A percentile compares a stretch with the other conserved stretches of the same genome.
Evolutionary conservation across 1,140 invertebrate species (phyloP).

Genomic region (Drosophila seguyi): DNA sequence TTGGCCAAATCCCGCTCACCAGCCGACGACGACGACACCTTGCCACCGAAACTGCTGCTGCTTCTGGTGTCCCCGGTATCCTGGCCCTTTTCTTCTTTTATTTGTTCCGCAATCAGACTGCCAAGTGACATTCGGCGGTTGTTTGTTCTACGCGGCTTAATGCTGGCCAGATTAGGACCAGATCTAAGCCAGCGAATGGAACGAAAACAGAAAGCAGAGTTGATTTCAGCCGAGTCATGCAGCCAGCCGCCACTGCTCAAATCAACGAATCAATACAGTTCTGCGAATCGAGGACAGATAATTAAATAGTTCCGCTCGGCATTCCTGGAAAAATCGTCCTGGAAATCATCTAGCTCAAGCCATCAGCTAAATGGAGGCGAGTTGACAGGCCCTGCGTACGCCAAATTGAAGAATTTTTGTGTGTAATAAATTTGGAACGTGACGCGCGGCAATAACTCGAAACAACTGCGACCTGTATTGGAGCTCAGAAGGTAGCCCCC

Average conservation of each 20-base stretch:
- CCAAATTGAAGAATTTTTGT: conserved; percentile 73
- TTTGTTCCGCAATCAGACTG: conserved; percentile 68
- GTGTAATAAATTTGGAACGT: conserved; percentile 80
- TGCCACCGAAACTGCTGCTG: conserved; percentile 7
- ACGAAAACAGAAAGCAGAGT: conserved; percentile 33
- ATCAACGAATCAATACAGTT: conserved; percentile 31
- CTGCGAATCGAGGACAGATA: conserved; percentile 24
- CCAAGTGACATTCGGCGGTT: conserved; percentile 48
- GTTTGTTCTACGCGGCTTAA: conserved; percentile 42
- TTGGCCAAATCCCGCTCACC: conserved; percentile 35
- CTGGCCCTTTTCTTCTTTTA: conserved; percentile 43
- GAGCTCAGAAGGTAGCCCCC: conserved; percentile 41
- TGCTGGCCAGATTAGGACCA: conserved; percentile 46
- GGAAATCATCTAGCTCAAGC: neutral
- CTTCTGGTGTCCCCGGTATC: neutral
- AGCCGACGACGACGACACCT: conserved; percentile 9
- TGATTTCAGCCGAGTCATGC: conserved; percentile 8
- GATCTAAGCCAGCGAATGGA: conserved; percentile 24
- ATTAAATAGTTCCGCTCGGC: conserved; percentile 39
- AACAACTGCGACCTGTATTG: conserved; percentile 50
- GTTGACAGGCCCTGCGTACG: conserved; percentile 31
- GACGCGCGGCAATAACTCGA: conserved; percentile 57
- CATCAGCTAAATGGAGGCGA: conserved; percentile 5
- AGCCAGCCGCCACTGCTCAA: neutral
- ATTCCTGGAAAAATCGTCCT: neutral